phyloP scores from a whole-genome alignment of 2,888 invertebrate species.

The Amphipoea lucens region DNA sequence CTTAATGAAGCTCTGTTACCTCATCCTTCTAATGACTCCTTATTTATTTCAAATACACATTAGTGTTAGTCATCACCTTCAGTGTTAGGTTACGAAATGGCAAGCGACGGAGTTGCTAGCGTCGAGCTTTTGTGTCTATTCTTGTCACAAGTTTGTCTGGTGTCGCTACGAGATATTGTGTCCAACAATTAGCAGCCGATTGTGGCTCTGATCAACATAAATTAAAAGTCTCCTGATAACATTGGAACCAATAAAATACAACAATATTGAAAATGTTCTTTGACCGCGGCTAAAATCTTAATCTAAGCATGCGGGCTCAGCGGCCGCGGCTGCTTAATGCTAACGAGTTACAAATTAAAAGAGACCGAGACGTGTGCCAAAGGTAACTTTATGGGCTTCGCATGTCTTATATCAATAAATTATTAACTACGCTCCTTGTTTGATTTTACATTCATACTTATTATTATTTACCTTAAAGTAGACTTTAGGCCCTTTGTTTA shows the following conservation, averaged over 20 bases:
- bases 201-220: slow-evolving; percentile 69
- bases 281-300: slow-evolving; percentile 82
- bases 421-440: slow-evolving; percentile 89
- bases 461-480: slow-evolving; percentile 80
- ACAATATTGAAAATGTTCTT: slow-evolving; percentile 72
- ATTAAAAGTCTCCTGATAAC: slow-evolving; percentile 72
- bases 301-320: slow-evolving; percentile 77
- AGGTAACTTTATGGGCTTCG: slow-evolving; percentile 90
- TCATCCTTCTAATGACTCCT: slow-evolving; percentile 76
- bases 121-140: slow-evolving; percentile 16
- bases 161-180: slow-evolving; percentile 31
- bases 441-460: slow-evolving; percentile 86
- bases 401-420: slow-evolving; percentile 91
- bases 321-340: slow-evolving; percentile 79
- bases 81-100: slow-evolving; percentile 38
- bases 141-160: slow-evolving; percentile 3
- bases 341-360: slow-evolving; percentile 90
- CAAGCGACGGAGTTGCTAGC: slow-evolving; percentile 6
- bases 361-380: slow-evolving; percentile 89
- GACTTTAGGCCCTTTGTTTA: slow-evolving; percentile 80
- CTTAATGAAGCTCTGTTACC: slow-evolving; percentile 84
- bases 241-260: slow-evolving; percentile 72
- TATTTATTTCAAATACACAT: slow-evolving; percentile 68
- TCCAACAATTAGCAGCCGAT: slow-evolving; percentile 69
- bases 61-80: slow-evolving; percentile 47